Percentiles rank a stretch among this genome's conserved stretches.
Evolutionary conservation across 2,113 vertebrate genomes (phyloP).

Genomic region (Tragelaphus buxtoni): DNA sequence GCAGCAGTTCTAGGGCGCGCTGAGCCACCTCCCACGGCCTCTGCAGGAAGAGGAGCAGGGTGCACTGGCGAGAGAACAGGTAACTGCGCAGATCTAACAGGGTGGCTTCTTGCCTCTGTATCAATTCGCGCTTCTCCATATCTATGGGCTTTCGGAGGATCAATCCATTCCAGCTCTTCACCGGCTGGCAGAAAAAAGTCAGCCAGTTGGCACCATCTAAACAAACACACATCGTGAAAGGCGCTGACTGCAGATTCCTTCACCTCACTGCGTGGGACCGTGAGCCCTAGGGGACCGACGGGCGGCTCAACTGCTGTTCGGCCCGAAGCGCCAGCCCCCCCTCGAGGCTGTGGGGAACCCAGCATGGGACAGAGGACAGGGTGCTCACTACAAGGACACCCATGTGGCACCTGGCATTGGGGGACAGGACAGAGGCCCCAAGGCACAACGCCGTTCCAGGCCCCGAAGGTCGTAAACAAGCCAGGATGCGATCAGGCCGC

Average conservation of each 20-base stretch:
- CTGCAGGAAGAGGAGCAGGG: slow-evolving; percentile 95
- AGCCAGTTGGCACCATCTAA: slow-evolving; percentile 98
- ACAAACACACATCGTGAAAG: slow-evolving; percentile 58
- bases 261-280: not conserved
- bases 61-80: slow-evolving; percentile 98
- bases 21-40: slow-evolving; percentile 97
- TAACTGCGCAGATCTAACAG: slow-evolving; percentile 96
- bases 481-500: accelerated
- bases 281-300: accelerated
- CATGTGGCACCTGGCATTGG: accelerated
- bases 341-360: not conserved
- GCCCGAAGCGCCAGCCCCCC: not conserved
- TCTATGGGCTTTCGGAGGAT: slow-evolving; percentile 95
- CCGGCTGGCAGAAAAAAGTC: slow-evolving; percentile 95
- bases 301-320: not conserved
- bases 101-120: slow-evolving; percentile 92
- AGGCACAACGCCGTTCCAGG: accelerated
- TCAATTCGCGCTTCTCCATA: slow-evolving; percentile 96
- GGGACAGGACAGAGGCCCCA: not conserved
- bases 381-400: not conserved
- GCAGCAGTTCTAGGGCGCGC: slow-evolving; percentile 93
- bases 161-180: slow-evolving; percentile 94
- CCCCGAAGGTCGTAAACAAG: not conserved
- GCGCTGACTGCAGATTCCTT: not conserved
- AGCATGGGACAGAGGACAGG: not conserved